Evolutionary conservation across 53 echinoderm and acorn worm species (phyloP).

Genomic region (Zoroaster sp.): DNA sequence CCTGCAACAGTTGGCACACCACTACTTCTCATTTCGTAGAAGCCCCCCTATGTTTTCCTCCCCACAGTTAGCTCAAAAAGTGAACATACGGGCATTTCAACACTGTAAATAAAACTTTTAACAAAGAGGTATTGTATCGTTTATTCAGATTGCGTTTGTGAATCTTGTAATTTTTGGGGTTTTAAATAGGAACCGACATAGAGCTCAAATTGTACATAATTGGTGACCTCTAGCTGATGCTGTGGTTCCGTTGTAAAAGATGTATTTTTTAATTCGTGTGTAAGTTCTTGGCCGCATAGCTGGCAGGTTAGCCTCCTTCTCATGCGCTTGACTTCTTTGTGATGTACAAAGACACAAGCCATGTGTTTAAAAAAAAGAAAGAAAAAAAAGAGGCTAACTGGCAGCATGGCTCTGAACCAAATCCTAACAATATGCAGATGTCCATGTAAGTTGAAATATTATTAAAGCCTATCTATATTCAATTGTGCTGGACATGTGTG

Average conservation of each 20-base stretch:
- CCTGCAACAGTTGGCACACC: neutral
- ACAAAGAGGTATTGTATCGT: neutral
- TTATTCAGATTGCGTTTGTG: neutral
- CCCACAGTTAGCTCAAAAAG: neutral
- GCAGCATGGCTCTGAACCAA: too few relatives aligned
- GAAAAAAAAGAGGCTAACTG: too few relatives aligned
- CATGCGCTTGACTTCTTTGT: neutral
- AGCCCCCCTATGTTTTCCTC: neutral
- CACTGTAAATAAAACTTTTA: neutral
- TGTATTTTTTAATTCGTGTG: neutral
- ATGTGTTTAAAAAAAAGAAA: too few relatives aligned
- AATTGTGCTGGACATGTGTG: too few relatives aligned
- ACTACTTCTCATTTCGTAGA: neutral
- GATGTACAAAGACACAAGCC: neutral
- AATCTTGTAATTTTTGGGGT: neutral
- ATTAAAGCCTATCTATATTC: too few relatives aligned
- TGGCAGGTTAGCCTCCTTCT: neutral
- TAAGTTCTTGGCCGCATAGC: neutral
- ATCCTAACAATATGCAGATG: too few relatives aligned
- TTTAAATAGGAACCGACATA: neutral
- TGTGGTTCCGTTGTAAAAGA: neutral
- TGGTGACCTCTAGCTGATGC: neutral
- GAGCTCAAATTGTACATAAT: neutral
- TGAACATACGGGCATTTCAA: neutral
- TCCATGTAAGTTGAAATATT: too few relatives aligned